These are phyloP conservation scores for Crambe crambe DNA, from an alignment of 37 sponge, comb jelly and placozoan species.

Conservation along the genomic window DNA sequence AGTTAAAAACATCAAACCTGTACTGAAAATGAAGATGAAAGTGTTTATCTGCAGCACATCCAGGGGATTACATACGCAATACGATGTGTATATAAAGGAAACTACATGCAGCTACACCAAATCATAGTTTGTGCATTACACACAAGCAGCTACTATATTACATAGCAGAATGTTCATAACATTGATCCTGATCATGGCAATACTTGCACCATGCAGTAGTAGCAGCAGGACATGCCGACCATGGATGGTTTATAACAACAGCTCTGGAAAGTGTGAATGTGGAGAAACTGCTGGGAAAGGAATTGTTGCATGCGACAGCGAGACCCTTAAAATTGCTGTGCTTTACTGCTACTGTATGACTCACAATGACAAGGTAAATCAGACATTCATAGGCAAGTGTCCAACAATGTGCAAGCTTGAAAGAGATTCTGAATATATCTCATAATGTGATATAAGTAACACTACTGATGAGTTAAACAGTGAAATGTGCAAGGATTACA, in stretches of 20 bases:
- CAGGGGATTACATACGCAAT: no score
- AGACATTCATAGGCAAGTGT: background rate
- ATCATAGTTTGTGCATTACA: no score
- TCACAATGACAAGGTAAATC: background rate
- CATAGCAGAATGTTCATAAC: background rate
- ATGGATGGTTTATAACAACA: background rate
- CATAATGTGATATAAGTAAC: background rate
- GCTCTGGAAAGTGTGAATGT: background rate
- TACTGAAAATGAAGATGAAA: no score
- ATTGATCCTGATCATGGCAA: background rate
- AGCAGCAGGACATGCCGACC: background rate
- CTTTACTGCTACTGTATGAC: constrained; percentile 13
- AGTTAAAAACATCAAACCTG: no score
- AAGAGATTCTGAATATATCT: background rate
- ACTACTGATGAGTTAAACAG: background rate
- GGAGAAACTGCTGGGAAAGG: background rate
- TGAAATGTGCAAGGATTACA: constrained; percentile 8
- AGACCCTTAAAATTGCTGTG: background rate
- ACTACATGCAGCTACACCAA: no score
- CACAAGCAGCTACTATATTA: no score
- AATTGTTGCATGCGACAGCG: background rate
- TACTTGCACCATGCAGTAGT: no score
- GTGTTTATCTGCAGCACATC: no score
- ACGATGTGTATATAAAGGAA: no score
- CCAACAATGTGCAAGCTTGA: background rate